phyloP scores from a whole-genome alignment of 1,140 invertebrate genomes.

The Zeugodacus cucurbitae region DNA sequence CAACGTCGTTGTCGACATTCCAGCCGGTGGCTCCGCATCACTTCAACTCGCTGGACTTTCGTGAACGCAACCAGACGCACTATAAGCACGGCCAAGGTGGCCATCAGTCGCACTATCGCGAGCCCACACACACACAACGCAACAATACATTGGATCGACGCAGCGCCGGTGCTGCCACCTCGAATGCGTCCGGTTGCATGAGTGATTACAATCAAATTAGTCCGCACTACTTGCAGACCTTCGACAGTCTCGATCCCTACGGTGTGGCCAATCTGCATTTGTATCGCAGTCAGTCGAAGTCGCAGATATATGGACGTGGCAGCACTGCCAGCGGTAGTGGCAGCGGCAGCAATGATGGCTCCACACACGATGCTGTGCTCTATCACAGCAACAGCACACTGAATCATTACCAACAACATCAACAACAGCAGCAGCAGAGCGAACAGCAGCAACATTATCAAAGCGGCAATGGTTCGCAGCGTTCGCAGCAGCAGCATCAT shows the following conservation, averaged over 20 bases:
- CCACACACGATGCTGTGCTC: constrained; percentile 43
- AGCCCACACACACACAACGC: neutral
- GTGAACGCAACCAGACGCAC: constrained; percentile 29
- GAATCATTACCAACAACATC: constrained; percentile 44
- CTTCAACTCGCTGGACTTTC: constrained; percentile 48
- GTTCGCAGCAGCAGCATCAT: constrained; percentile 45
- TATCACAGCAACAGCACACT: constrained; percentile 44
- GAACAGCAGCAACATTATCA: constrained; percentile 50
- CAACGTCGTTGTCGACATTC: neutral
- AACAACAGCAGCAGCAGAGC: constrained; percentile 47
- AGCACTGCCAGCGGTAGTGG: constrained; percentile 54
- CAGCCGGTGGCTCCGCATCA: constrained; percentile 39
- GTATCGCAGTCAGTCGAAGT: constrained; percentile 62
- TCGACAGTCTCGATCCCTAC: constrained; percentile 61
- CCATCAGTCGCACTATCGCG: constrained; percentile 44
- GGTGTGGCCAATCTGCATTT: constrained; percentile 56
- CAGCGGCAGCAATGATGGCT: constrained; percentile 53
- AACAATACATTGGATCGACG: constrained; percentile 58
- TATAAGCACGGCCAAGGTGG: constrained; percentile 26
- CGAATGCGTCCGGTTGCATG: neutral
- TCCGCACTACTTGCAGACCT: constrained; percentile 62
- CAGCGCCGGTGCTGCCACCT: constrained; percentile 42
- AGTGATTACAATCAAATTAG: constrained; percentile 60
- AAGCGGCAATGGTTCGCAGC: constrained; percentile 50
- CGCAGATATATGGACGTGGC: constrained; percentile 62